Evolutionary conservation across 2,888 invertebrate genomes (phyloP).

Genomic region (Ethmia dodecea): DNA sequence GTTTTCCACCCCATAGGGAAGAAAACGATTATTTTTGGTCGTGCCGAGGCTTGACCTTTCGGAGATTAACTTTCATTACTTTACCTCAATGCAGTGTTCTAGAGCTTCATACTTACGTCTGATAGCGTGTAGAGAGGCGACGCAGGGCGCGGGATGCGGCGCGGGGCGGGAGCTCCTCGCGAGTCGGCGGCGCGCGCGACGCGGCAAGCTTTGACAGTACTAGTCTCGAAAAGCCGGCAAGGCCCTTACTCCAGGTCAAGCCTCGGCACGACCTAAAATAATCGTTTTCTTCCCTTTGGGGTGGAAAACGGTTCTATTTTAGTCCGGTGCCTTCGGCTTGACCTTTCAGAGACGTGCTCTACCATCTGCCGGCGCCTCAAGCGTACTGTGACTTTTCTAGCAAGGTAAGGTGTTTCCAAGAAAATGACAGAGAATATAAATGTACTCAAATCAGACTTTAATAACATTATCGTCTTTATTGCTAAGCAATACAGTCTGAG

Average conservation of each 20-base stretch:
- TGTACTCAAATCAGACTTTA: background rate
- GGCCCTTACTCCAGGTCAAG: slow-evolving; percentile 8
- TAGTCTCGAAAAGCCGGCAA: slow-evolving; percentile 2
- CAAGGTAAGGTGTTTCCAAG: background rate
- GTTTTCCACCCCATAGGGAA: too few relatives aligned
- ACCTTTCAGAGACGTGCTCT: slow-evolving; percentile 6
- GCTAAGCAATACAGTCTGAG: background rate
- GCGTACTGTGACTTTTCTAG: slow-evolving; percentile 5
- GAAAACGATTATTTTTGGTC: too few relatives aligned
- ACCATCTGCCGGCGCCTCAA: slow-evolving; percentile 3
- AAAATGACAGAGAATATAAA: background rate
- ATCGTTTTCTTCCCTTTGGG: slow-evolving; percentile 13
- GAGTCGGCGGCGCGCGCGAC: too few relatives aligned
- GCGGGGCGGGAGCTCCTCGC: too few relatives aligned
- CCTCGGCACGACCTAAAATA: slow-evolving; percentile 12
- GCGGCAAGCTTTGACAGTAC: slow-evolving; percentile 7
- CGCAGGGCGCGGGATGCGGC: too few relatives aligned
- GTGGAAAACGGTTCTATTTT: slow-evolving; percentile 12
- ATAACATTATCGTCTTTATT: background rate
- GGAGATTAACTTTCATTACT: too few relatives aligned
- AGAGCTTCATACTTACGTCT: too few relatives aligned
- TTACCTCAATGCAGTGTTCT: too few relatives aligned
- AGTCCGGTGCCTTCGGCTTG: slow-evolving; percentile 2
- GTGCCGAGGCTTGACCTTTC: too few relatives aligned
- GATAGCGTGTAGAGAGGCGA: too few relatives aligned